Conservation (phyloP, 2,888 invertebrate genomes). For the Drosophila gaucha region DNA sequence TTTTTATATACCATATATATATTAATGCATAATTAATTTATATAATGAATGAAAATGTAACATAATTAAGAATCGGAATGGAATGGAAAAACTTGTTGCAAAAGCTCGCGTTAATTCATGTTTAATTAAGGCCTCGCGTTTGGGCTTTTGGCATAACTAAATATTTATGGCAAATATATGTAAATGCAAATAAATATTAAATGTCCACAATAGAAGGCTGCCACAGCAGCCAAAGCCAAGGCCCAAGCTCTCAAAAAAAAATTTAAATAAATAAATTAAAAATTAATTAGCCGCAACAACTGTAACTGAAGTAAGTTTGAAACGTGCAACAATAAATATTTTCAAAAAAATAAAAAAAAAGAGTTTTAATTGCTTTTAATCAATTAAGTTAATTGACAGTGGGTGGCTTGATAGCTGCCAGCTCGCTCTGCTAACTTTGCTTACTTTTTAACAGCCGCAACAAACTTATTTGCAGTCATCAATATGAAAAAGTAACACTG, state of each 20-base stretch:
- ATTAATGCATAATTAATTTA: constrained; percentile 31
- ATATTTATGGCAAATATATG: constrained; percentile 43
- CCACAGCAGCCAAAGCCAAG: constrained; percentile 19
- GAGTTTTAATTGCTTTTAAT: neutral
- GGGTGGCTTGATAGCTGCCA: neutral
- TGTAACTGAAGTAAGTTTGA: constrained; percentile 70
- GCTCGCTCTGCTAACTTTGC: neutral
- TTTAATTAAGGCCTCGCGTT: constrained; percentile 49
- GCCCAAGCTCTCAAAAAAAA: neutral
- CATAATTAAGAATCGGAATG: constrained; percentile 3
- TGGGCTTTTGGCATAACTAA: constrained; percentile 28
- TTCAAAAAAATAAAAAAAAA: constrained; percentile 54
- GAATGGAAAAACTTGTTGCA: constrained; percentile 29
- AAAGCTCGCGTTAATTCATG: constrained; percentile 47
- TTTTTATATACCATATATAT: constrained; percentile 12
- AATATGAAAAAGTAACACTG: too few species aligned
- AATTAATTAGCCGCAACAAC: constrained; percentile 29
- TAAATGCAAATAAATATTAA: constrained; percentile 39
- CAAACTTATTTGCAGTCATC: neutral
- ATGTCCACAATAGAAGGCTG: constrained; percentile 33
- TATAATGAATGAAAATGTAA: constrained; percentile 19
- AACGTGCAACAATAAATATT: constrained; percentile 77
- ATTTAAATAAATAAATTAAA: constrained; percentile 8
- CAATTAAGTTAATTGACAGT: neutral
- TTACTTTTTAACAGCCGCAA: neutral